Evolutionary conservation across 2,797 vertebrate genomes (phyloP), one percentile per base, ranked within the genome.

Genomic region (Poeciliopsis infans): DNA sequence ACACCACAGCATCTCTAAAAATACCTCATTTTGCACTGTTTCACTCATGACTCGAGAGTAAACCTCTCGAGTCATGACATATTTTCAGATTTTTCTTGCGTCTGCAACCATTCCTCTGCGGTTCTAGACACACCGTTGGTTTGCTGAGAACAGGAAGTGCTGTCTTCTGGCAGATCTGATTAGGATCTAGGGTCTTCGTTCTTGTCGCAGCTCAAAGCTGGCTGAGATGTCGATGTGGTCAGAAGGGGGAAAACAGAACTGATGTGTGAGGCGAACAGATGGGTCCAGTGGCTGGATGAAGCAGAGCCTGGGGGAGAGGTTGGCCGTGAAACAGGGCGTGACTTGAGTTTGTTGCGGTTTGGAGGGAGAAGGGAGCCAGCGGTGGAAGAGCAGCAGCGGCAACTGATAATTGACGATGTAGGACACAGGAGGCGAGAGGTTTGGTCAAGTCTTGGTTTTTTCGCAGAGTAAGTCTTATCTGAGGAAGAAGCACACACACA

Each of bases 201-300:
- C 25, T 53, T 61, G 76, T 57, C 25, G 23, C 55, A 39, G 76
- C 77, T 84, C 76, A 66, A 72, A 36, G 33, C 59, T 39, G 18
- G 16, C 33, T 66, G 18, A 41, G 36, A 68, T 11, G 0, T 75
- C 5, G 13, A 6, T 7, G 0, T 89, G 90, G 94, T 98, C 96
- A 99, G 92, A 97, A 99, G 39, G 97, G 97, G 87, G 97, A 95
- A 85, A 99, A 98, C 80, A 98, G 96, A 83, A 98, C 93, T 0
- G 96, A 95, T 6, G 96, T 94, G 92, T 97, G 97, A 84, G 97
- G 80, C 57, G 96, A 96, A 92, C 97, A 95, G 93, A 98, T 96
- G 91, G 97, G 96, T 85, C 97, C 96, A 0, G 97, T 96, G 61
- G 95, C 95, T 12, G 97, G 95, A 80, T 96, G 94, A 76, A 99